Percentiles rank a stretch among this genome's conserved stretches.
Conservation (phyloP, 2,888 invertebrate species). For the Troilus luridus region DNA sequence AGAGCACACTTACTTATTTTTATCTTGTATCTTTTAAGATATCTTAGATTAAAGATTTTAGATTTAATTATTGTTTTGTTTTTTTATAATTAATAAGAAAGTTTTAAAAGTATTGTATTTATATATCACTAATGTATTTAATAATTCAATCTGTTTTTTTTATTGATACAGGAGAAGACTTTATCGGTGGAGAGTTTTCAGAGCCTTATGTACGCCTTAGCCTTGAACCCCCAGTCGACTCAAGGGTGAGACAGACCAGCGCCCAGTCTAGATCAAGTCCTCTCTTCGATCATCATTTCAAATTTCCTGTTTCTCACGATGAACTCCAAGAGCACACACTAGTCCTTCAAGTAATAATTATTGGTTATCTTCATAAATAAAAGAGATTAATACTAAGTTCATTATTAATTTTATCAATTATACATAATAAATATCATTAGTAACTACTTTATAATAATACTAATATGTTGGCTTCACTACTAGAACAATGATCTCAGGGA, state of each 20-base stretch:
- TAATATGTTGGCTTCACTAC: too few relatives aligned
- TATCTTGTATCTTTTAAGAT: too few relatives aligned
- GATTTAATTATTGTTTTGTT: too few relatives aligned
- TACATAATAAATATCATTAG: too few relatives aligned
- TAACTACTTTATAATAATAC: too few relatives aligned
- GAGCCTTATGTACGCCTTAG: conserved; percentile 89
- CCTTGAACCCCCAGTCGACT: conserved; percentile 87
- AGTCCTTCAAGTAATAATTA: conserved; percentile 75
- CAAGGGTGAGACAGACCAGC: conserved; percentile 86
- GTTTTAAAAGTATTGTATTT: not conserved
- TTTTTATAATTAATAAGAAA: too few relatives aligned
- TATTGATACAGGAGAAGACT: conserved; percentile 57
- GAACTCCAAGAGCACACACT: conserved; percentile 86
- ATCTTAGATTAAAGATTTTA: too few relatives aligned
- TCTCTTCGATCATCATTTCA: conserved; percentile 92
- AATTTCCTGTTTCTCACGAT: conserved; percentile 91
- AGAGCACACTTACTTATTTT: too few relatives aligned
- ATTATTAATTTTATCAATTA: too few relatives aligned
- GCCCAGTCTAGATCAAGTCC: conserved; percentile 89
- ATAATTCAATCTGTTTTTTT: not conserved
- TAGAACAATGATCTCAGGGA: too few relatives aligned
- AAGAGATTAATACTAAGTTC: not conserved
- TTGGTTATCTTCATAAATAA: not conserved
- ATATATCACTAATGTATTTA: not conserved
- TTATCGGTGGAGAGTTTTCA: conserved; percentile 80